Evolutionary conservation across 1,140 invertebrate species (phyloP).

Genomic region (Piezodorus guildinii): DNA sequence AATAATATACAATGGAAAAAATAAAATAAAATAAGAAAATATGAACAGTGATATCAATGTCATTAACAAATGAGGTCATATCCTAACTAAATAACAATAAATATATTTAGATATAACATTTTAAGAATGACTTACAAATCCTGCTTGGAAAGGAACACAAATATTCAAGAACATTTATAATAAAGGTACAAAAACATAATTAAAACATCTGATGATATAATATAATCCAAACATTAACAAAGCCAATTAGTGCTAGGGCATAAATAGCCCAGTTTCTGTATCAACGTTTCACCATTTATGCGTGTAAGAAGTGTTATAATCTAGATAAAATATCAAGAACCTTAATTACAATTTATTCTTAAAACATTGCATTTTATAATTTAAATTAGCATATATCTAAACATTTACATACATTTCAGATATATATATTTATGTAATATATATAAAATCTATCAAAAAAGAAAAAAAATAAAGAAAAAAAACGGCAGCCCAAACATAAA

Average conservation of each 20-base stretch:
- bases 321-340: not conserved
- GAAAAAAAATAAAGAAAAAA: too few species aligned
- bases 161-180: too few species aligned
- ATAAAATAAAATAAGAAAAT: too few species aligned
- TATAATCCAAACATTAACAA: slow-evolving; percentile 14
- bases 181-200: too few species aligned
- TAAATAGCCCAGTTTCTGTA: not conserved
- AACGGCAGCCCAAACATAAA: slow-evolving; percentile 12
- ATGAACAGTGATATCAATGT: too few species aligned
- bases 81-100: too few species aligned
- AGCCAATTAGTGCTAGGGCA: not conserved
- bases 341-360: slow-evolving; percentile 3
- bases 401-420: not conserved
- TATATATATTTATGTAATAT: slow-evolving; percentile 5
- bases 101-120: too few species aligned
- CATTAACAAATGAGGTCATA: too few species aligned
- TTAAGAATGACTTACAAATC: too few species aligned
- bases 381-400: slow-evolving; percentile 7
- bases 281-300: not conserved
- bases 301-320: slow-evolving; percentile 2
- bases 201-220: not conserved
- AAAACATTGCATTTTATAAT: not conserved
- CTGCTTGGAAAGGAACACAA: too few species aligned
- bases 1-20: too few species aligned
- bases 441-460: slow-evolving; percentile 15